Conservation (phyloP, 2,888 invertebrate species). For the Sphinx pinastri region DNA sequence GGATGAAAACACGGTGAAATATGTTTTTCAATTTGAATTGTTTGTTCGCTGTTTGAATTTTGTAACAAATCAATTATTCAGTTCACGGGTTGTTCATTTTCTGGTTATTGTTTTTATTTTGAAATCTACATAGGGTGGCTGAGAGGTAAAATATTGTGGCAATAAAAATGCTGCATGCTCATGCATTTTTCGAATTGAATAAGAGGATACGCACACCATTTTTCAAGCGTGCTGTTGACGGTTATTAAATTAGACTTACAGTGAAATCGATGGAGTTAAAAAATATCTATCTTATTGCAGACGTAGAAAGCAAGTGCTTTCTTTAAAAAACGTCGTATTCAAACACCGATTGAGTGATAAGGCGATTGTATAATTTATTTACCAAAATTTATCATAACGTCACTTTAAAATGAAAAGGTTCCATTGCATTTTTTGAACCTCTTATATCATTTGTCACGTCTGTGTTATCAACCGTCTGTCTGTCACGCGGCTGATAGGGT, state of each 20-base stretch:
- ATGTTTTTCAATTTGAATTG: constrained; percentile 20
- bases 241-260: too few species aligned
- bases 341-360: too few species aligned
- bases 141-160: neutral
- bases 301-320: too few species aligned
- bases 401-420: too few species aligned
- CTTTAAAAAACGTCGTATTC: too few species aligned
- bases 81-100: neutral
- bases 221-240: too few species aligned
- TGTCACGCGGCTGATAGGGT: constrained; percentile 73
- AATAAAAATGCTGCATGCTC: neutral
- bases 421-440: neutral
- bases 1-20: constrained; percentile 35
- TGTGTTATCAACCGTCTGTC: constrained; percentile 64
- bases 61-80: constrained; percentile 19
- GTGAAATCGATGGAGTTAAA: too few species aligned
- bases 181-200: too few species aligned
- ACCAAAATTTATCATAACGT: too few species aligned
- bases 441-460: constrained; percentile 67
- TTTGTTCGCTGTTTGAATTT: constrained; percentile 18
- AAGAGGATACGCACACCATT: too few species aligned
- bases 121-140: neutral
- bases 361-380: too few species aligned
- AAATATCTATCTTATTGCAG: too few species aligned
- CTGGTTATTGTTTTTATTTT: neutral